Conservation (phyloP, 2,113 vertebrate genomes). For the Podarcis muralis region DNA sequence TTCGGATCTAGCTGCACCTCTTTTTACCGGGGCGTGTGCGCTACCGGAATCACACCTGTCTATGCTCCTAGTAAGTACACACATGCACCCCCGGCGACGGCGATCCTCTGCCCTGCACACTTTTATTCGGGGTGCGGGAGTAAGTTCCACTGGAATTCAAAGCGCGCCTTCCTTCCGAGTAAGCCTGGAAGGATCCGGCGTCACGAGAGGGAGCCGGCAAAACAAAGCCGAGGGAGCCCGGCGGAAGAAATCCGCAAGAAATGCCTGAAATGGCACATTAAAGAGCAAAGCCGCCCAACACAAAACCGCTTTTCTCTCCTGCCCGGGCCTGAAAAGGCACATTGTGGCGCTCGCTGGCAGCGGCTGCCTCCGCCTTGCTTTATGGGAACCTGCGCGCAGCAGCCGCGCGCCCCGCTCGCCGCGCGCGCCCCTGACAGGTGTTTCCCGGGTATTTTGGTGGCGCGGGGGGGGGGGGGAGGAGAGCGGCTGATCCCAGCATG, state of each 20-base stretch:
- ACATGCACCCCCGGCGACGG: too few species aligned
- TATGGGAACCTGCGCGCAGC: slow-evolving; percentile 29
- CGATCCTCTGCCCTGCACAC: not conserved
- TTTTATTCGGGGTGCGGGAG: too few species aligned
- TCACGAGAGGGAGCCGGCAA: not conserved
- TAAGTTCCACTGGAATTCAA: not conserved
- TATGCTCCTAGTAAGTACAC: not conserved
- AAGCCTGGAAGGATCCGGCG: not conserved
- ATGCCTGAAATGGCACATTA: not conserved
- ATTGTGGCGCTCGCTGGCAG: not conserved
- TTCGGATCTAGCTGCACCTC: not conserved
- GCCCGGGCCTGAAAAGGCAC: not conserved
- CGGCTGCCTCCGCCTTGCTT: not conserved
- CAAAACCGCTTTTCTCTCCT: not conserved
- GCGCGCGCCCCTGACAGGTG: slow-evolving; percentile 65
- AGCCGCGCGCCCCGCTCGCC: not conserved
- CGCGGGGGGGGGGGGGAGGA: slow-evolving; percentile 7
- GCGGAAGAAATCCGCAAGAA: not conserved
- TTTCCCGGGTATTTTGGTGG: slow-evolving; percentile 35
- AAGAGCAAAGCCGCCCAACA: too few species aligned
- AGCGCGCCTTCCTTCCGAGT: not conserved
- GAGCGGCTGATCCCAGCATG: slow-evolving; percentile 30
- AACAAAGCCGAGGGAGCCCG: not conserved
- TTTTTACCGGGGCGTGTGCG: too few species aligned
- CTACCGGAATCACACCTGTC: not conserved